Evolutionary conservation across 2,888 invertebrate species (phyloP).

Genomic region (Leistus spinibarbis): DNA sequence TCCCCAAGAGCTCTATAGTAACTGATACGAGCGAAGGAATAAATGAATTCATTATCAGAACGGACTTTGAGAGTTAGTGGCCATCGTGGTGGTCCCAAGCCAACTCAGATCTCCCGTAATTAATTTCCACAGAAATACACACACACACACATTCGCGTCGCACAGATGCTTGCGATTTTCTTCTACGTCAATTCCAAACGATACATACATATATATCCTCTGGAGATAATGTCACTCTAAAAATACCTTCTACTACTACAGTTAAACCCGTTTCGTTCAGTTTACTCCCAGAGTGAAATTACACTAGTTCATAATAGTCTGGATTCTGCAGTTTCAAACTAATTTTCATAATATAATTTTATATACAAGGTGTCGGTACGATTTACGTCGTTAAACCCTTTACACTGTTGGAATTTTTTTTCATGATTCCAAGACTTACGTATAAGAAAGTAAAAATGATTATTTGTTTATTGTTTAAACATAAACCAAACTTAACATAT

Average conservation of each 20-base stretch:
- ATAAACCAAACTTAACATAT: not conserved
- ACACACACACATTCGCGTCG: not conserved
- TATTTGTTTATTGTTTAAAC: not conserved
- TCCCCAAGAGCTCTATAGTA: not conserved
- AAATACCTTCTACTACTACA: not conserved
- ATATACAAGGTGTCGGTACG: no score
- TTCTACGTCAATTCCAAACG: slow-evolving; percentile 1
- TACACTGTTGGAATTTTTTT: no score
- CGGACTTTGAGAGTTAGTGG: slow-evolving; percentile 1
- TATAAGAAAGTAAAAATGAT: no score
- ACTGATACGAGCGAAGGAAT: slow-evolving; percentile 30
- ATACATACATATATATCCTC: not conserved
- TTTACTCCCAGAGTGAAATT: no score
- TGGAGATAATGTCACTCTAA: not conserved
- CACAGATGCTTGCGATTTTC: slow-evolving; percentile 16
- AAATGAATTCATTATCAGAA: slow-evolving; percentile 36
- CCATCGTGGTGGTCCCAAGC: not conserved
- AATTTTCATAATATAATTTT: no score
- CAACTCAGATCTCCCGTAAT: slow-evolving; percentile 13
- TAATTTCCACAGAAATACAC: slow-evolving; percentile 29
- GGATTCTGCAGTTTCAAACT: no score
- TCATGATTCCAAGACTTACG: no score
- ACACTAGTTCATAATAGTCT: no score
- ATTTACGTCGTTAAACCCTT: no score
- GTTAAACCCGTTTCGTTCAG: no score